Base-by-base conservation (phyloP, 2,888 invertebrate species). In the Scaptomyza reducta region DNA sequence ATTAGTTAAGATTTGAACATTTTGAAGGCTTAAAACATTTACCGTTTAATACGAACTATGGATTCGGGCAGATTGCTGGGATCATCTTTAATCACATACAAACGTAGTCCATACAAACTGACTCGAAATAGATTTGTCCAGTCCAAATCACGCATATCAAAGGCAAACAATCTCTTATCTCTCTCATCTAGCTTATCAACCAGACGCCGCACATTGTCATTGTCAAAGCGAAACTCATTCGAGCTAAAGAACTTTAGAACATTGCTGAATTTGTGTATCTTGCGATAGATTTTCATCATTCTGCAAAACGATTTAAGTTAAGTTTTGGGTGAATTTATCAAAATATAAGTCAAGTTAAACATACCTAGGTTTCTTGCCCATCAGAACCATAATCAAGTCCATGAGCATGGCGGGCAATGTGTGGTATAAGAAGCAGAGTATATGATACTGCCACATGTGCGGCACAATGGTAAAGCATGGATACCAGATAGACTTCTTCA, bases 261-360 rank as follows among this genome's bases (percentile, higher is more conserved):
- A n/a, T 94, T 93, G 35, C 95, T 93, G 75, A 97, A 96, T 90
- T 96, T 96, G 91, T 97, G 95, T 58, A 98, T 94, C 91, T 96
- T 97, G 67, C 93, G 94, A 91, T 97, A 97, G 60, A 96, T 94
- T 85, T 95, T 95, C 87, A 96, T 92, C 93, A 97, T 94, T 92
- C 96, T 97, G 66, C 29, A 64, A 61, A 57, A 25, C 6, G 3
- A 27, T 9, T 11, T 16, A 16, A 9, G 33, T 7, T 11, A 5
- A 3, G 3, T 31, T 7, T 7, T 31, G 2, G 4, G 7, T 22
- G 6, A 31, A 47, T 3, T 29, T 13, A 6, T 27, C 3, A 14
- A 7, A 14, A 13, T 0, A 22, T 10, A 49, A 50, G 4, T 35
- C 6, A n/a, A 31, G 38, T 35, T 46, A 18, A 53, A 65, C 87